These are phyloP conservation scores for Echinometra lucunter DNA, from an alignment of 53 echinoderm and acorn worm species.

Conservation along the genomic window DNA sequence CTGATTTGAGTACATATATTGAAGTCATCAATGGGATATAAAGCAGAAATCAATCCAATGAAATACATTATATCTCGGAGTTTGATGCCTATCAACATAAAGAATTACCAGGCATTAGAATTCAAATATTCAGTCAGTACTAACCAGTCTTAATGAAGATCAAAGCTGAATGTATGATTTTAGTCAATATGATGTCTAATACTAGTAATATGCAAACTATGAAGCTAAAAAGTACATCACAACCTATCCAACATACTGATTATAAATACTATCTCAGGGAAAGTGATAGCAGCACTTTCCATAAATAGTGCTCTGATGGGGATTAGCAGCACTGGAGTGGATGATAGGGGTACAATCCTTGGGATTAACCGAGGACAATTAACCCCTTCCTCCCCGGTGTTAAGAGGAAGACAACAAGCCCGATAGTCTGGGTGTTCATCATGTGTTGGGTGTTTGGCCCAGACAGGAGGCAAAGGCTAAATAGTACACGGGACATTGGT, in stretches of 20 bases:
- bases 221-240: neutral
- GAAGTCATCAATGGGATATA: no score
- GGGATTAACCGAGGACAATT: neutral
- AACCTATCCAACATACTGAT: neutral
- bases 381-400: neutral
- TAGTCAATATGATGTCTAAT: neutral
- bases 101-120: no score
- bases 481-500: neutral
- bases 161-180: neutral
- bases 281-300: constrained; percentile 9
- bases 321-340: constrained; percentile 37
- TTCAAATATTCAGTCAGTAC: no score
- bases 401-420: neutral
- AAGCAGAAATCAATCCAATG: no score
- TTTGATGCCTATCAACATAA: no score
- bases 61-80: no score
- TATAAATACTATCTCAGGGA: neutral
- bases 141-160: no score
- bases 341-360: neutral
- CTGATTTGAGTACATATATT: no score
- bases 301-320: constrained; percentile 12
- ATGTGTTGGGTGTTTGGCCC: neutral
- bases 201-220: neutral
- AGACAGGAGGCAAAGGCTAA: neutral
- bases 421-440: constrained; percentile 15